These are phyloP conservation scores for Argyresthia goedartella DNA, from an alignment of 2,888 invertebrate species.

Conservation along the genomic window DNA sequence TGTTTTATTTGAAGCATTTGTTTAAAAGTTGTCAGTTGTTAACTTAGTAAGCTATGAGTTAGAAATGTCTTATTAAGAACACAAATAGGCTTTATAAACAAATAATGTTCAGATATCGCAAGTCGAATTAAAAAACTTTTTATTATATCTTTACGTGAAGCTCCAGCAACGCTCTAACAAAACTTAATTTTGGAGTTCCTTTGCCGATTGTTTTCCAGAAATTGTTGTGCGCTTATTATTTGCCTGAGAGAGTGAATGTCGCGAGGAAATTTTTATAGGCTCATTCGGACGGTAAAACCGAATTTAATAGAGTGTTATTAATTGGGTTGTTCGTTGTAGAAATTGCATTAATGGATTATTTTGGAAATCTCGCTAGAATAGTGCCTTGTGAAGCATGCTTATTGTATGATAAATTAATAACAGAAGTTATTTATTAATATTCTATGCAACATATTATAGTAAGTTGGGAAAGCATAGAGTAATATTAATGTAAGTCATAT, in stretches of 20 bases:
- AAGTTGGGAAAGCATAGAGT: background rate
- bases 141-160: background rate
- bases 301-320: slow-evolving; percentile 47
- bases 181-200: background rate
- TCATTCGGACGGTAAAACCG: slow-evolving; percentile 53
- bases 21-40: slow-evolving; percentile 9
- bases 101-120: no score
- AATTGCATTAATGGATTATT: slow-evolving; percentile 27
- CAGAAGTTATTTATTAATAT: slow-evolving; percentile 30
- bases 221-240: background rate
- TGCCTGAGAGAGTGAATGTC: no score
- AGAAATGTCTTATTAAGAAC: no score
- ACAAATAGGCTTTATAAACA: no score
- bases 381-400: slow-evolving; percentile 70
- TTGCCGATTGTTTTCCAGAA: background rate
- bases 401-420: slow-evolving; percentile 39
- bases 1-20: slow-evolving; percentile 24
- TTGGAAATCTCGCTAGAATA: slow-evolving; percentile 60
- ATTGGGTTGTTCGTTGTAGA: slow-evolving; percentile 28
- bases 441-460: background rate
- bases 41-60: no score
- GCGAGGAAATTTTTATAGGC: no score
- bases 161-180: background rate
- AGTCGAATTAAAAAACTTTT: background rate
- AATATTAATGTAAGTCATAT: background rate